phyloP scores from a whole-genome alignment of 2,113 vertebrate genomes.

The Arizona elegans region DNA sequence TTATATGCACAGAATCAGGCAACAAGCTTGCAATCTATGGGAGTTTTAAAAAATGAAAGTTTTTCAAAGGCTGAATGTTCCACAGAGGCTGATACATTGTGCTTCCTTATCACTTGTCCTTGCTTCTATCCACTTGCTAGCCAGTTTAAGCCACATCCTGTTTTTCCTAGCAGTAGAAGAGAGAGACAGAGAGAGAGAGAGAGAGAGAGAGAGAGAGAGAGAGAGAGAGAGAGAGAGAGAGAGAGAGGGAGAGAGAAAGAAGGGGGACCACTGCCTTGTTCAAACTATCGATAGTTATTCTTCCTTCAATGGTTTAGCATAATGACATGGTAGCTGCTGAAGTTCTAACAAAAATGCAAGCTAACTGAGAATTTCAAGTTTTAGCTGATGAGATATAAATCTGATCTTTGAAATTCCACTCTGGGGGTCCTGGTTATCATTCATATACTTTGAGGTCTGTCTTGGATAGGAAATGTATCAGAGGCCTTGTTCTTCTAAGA shows the following conservation, averaged over 20 bases:
- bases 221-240: neutral
- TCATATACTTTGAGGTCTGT: neutral
- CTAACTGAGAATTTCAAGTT: neutral
- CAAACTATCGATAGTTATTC: neutral
- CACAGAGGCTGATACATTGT: neutral
- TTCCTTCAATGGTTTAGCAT: neutral
- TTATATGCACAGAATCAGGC: neutral
- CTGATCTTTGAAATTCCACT: neutral
- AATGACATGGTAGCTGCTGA: neutral
- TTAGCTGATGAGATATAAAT: neutral
- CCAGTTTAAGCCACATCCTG: neutral
- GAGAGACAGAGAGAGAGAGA: neutral
- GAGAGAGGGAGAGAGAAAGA: fast-evolving
- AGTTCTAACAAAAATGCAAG: neutral
- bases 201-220: too few species aligned
- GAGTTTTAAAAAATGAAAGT: neutral
- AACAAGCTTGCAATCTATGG: neutral
- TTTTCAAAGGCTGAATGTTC: neutral
- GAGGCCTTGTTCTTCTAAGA: neutral
- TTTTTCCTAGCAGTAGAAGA: neutral
- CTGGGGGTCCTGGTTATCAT: neutral
- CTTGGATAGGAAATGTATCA: neutral
- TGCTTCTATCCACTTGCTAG: neutral
- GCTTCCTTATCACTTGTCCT: neutral
- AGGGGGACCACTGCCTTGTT: neutral